Percentiles rank a stretch among this genome's conserved stretches.
These are phyloP conservation scores for Muschampia plurimacula DNA, from an alignment of 2,888 invertebrate genomes.

Conservation along the genomic window DNA sequence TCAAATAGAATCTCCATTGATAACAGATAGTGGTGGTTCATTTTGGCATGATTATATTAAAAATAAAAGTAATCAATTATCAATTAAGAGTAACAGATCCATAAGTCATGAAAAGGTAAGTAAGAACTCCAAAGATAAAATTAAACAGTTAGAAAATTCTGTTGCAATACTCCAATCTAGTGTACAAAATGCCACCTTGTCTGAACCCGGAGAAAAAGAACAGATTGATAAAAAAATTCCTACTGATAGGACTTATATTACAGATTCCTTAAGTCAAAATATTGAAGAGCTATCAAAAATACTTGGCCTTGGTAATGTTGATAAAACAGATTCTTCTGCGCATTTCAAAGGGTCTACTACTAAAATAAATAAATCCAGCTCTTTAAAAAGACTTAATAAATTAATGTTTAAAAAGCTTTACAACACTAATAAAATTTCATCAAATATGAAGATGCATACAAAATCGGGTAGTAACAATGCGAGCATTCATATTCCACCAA, in stretches of 20 bases:
- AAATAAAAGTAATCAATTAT: conserved; percentile 39
- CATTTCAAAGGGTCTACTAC: not conserved
- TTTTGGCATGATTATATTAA: conserved; percentile 60
- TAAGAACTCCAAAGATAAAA: not conserved
- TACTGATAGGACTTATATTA: conserved; percentile 24
- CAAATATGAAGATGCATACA: not conserved
- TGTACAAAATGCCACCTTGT: not conserved
- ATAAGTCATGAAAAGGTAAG: not conserved
- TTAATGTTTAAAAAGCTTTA: not conserved
- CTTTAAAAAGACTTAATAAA: not conserved
- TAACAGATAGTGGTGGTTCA: conserved; percentile 54
- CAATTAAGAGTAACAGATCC: not conserved
- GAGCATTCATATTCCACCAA: too few relatives aligned
- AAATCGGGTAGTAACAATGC: not conserved
- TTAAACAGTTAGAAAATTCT: not conserved
- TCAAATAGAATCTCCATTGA: conserved; percentile 53
- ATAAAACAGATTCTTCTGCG: not conserved
- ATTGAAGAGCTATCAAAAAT: conserved; percentile 55
- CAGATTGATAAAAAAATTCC: not conserved
- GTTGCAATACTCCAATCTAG: not conserved
- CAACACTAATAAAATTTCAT: too few relatives aligned
- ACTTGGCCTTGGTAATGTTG: conserved; percentile 44
- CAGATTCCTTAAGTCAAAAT: conserved; percentile 47
- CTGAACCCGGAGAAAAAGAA: conserved; percentile 3
- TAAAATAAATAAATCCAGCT: not conserved